Evolutionary conservation across 2,888 invertebrate species (phyloP), one percentile per base, ranked within the genome.

Genomic region (Meganola albula): DNA sequence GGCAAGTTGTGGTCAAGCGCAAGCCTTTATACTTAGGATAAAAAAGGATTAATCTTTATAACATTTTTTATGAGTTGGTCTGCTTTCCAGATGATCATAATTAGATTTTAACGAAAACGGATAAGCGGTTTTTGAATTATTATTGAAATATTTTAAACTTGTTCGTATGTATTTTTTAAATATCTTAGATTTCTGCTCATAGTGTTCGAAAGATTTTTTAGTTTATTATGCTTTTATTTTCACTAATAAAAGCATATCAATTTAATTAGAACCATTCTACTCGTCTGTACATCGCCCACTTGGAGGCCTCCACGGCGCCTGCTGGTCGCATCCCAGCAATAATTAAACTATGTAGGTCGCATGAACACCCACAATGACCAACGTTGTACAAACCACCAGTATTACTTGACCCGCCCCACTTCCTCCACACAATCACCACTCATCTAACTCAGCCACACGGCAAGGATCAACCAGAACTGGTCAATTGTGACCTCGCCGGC

Each of bases 281-380:
- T 44, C 58, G 63, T 59, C 48, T 63, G 68, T 77, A 70, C 66
- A 52, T 55, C 75, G 70, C 76, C 78, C 68, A 75, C 75, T 48
- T 33, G 26, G 58, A 69, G 72, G 71, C 71, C 71, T 63, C 61
- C 64, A 39, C 57, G 79, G 82, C 82, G 82, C 80, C 80, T 74
- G 70, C 44, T 61, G 67, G 80, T 70, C 80, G 80, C 74, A 71
- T 80, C 80, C 66, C 63, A 71, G 68, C 71, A 75, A 76, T 76
- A 75, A 82, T 82, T 82, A 77, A 74, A 74, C 71, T 72, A 79
- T 79, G 80, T 82, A 75, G 82, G 82, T 77, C 82, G 77, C 58
- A 57, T 59, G 71, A 61, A 67, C 82, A 77, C 82, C 83, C 74
- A 82, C 82, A 72, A 68, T 64, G 69, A 58, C 58, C 62, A 59